phyloP scores from a whole-genome alignment of 2,888 invertebrate species.

The Tetrapedia diversipes region DNA sequence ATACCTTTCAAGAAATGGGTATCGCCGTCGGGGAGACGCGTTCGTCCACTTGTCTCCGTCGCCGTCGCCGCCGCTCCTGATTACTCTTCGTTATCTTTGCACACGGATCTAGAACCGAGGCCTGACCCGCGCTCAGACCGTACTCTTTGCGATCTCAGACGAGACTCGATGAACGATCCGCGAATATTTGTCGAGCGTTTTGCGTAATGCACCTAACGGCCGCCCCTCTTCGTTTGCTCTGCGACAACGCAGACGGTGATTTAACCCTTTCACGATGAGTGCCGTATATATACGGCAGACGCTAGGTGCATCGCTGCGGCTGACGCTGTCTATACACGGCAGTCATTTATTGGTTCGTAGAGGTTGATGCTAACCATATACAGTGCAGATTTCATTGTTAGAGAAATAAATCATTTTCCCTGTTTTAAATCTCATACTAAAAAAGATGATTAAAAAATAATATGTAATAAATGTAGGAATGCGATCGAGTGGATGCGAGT shows the following conservation, averaged over 20 bases:
- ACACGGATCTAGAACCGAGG: constrained; percentile 24
- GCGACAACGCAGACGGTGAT: neutral
- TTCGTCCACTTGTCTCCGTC: constrained; percentile 22
- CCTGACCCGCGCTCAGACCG: constrained; percentile 18
- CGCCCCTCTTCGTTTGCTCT: neutral
- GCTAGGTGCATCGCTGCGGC: no score
- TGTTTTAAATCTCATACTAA: no score
- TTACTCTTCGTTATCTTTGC: constrained; percentile 52
- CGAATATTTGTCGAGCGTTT: constrained; percentile 36
- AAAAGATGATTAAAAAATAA: no score
- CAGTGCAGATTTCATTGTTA: no score
- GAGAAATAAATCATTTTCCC: no score
- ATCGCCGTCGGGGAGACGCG: constrained; percentile 36
- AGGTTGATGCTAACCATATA: no score
- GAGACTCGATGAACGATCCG: neutral
- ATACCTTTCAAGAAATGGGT: constrained; percentile 49
- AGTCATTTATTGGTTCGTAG: no score
- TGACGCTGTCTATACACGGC: no score
- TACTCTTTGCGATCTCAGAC: neutral
- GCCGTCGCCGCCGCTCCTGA: constrained; percentile 25
- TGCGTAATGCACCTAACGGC: constrained; percentile 7
- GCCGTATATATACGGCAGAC: no score
- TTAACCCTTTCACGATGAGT: no score
- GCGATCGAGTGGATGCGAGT: no score
- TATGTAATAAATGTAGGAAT: no score